Conservation (phyloP, 2,113 vertebrate species). For the Aspiorhynchus laticeps region DNA sequence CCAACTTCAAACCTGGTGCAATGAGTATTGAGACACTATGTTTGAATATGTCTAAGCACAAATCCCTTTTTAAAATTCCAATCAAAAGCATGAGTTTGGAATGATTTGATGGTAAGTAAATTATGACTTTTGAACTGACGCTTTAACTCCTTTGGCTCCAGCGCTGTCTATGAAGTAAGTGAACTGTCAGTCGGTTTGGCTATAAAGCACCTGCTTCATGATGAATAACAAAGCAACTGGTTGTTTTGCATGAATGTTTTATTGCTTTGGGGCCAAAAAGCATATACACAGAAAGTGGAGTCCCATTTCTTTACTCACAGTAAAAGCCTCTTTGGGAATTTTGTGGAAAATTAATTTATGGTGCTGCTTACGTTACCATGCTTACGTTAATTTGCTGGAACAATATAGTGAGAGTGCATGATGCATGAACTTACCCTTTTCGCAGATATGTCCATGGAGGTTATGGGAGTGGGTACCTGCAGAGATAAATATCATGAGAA, state of each 20-base stretch:
- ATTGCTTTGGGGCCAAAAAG: constrained; percentile 12
- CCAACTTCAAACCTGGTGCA: neutral
- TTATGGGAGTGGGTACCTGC: constrained; percentile 86
- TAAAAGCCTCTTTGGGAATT: constrained; percentile 23
- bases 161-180: neutral
- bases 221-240: constrained; percentile 16
- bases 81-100: neutral
- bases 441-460: constrained; percentile 91
- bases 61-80: neutral
- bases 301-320: neutral
- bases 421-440: constrained; percentile 82
- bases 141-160: neutral
- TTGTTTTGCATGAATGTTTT: constrained; percentile 36
- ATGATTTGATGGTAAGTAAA: neutral
- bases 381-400: neutral
- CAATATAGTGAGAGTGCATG: neutral
- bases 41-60: neutral
- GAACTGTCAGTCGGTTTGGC: neutral
- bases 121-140: neutral
- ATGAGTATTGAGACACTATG: neutral
- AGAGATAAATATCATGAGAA: constrained; percentile 22
- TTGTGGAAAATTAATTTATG: neutral
- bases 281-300: constrained; percentile 4
- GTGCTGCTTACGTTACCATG: neutral
- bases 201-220: constrained; percentile 12